Base-by-base conservation (phyloP, 2,888 invertebrate species). In the Trichacis sp. region DNA sequence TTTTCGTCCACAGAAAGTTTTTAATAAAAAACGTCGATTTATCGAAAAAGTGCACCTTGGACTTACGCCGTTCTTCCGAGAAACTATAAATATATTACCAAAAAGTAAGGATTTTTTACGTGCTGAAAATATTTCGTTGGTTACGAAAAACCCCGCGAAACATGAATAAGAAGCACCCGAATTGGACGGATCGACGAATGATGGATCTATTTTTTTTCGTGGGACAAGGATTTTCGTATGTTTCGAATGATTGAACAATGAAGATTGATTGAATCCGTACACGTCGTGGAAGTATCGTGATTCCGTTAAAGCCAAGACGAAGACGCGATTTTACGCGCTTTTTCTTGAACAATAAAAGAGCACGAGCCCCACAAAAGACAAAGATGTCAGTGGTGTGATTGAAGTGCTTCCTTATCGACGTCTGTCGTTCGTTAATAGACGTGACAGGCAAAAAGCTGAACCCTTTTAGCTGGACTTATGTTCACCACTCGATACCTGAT, bases 361-460 rank as follows among this genome's bases (percentile, higher is more conserved):
- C 46, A 45, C 29, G 20, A 53, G n/a, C 45, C 54, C 48, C 11
- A 15, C 20, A 42, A 46, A 59, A 64, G 57, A 65, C 55, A 49
- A 56, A 60, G 54, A 54, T 50, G 54, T 61, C 45, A 33, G 54
- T 45, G 20, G 50, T 33, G 61, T 62, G 62, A 62, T 66, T 66
- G 66, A 62, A 63, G 66, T 67, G 66, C 58, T 67, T 66, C 66
- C 61, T 62, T 59, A 63, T 63, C 55, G 62, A 59, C 49, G 58
- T 66, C 54, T 61, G 51, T 43, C 46, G 54, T 48, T 54, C 61
- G 57, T 54, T 65, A 61, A 65, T 61, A 54, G 54, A 61, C 38
- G 57, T 53, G 47, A 42, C 65, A 58, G 51, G 60, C 49, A 24
- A 65, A 45, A 61, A 61, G 61, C 53, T 54, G 58, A 65, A 60